A percentile compares a stretch with the other conserved stretches of the same genome.
phyloP scores from a whole-genome alignment of 2,113 vertebrate species.

The Sisor rabdophorus region DNA sequence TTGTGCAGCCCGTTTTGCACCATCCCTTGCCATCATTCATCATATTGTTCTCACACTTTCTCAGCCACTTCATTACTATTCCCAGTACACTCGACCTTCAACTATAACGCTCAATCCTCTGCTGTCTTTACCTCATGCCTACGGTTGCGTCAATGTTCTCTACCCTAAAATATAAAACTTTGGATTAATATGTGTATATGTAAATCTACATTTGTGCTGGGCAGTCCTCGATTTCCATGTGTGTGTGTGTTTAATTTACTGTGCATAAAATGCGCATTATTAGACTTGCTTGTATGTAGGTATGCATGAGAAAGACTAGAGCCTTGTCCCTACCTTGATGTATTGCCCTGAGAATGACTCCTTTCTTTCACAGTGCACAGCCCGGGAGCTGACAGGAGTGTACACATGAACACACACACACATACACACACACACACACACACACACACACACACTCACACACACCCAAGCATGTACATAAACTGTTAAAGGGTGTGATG shows the following conservation, averaged over 20 bases:
- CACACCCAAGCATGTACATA: constrained; percentile 27
- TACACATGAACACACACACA: constrained; percentile 24
- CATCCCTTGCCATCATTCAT: constrained; percentile 11
- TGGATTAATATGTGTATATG: neutral
- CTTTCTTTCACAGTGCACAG: constrained; percentile 27
- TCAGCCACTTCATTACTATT: neutral
- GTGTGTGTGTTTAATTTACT: neutral
- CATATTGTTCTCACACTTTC: constrained; percentile 1
- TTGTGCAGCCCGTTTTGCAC: constrained; percentile 24
- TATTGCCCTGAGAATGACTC: constrained; percentile 38
- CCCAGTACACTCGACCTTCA: neutral
- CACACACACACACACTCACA: constrained; percentile 12
- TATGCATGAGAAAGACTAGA: constrained; percentile 43
- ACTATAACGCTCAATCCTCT: neutral
- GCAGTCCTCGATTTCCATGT: neutral
- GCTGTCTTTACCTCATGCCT: neutral
- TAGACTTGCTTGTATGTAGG: constrained; percentile 9
- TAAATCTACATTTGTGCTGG: neutral
- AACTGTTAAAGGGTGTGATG: constrained; percentile 12
- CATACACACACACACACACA: constrained; percentile 34
- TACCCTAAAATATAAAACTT: neutral
- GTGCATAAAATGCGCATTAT: constrained; percentile 8
- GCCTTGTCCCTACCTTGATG: constrained; percentile 47
- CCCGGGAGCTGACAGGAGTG: constrained; percentile 34
- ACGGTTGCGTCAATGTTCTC: neutral